These are phyloP conservation scores for Perca fluviatilis DNA, from an alignment of 2,113 vertebrate species.

Conservation along the genomic window DNA sequence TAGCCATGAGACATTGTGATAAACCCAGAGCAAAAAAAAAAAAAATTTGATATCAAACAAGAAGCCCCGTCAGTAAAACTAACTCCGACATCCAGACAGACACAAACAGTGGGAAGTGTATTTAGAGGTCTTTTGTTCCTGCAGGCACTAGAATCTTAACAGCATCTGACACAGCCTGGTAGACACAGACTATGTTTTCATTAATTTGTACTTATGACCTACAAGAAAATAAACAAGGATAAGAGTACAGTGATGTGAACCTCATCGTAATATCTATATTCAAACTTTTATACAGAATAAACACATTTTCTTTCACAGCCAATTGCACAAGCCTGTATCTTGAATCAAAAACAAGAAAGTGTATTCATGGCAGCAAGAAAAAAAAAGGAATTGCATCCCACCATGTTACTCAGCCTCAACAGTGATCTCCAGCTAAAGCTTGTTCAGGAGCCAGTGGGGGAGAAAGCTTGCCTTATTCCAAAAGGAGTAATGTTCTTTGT, in stretches of 20 bases:
- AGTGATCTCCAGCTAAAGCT: conserved; percentile 20
- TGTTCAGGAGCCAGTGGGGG: conserved; percentile 1
- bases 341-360: not conserved
- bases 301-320: not conserved
- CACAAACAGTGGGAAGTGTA: conserved; percentile 15
- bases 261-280: not conserved
- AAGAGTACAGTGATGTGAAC: not conserved
- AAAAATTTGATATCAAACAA: conserved; percentile 22
- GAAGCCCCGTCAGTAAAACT: conserved; percentile 22
- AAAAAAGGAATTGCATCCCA: not conserved
- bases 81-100: conserved; percentile 22
- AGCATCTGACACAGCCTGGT: conserved; percentile 52
- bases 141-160: conserved; percentile 40
- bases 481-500: conserved; percentile 62
- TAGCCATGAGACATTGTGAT: conserved; percentile 24
- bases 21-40: conserved; percentile 22
- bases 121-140: conserved; percentile 51
- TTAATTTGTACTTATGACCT: conserved; percentile 19
- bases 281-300: not conserved
- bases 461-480: conserved; percentile 23
- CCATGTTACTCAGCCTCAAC: conserved; percentile 11
- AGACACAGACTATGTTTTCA: conserved; percentile 34
- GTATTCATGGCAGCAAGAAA: conserved; percentile 1
- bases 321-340: not conserved
- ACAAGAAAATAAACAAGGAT: not conserved